A percentile compares a stretch with the other conserved stretches of the same genome.
phyloP scores from a whole-genome alignment of 1,140 invertebrate species.

The Rhyacophila brunnea region DNA sequence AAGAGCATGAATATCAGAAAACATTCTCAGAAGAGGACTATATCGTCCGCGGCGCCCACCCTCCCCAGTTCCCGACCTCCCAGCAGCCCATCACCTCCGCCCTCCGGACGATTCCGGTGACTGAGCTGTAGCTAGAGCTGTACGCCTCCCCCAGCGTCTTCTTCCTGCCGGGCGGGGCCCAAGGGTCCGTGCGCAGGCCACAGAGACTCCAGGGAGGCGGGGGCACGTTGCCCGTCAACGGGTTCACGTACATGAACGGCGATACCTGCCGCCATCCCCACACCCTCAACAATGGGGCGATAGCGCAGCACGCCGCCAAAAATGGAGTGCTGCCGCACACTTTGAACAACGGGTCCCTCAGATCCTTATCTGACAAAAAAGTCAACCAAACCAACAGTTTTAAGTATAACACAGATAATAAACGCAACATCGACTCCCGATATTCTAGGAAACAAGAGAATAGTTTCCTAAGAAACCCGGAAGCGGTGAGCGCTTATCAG shows the following conservation, averaged over 20 bases:
- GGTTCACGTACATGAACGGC: constrained; percentile 73
- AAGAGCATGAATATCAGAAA: constrained; percentile 85
- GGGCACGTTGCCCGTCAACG: constrained; percentile 68
- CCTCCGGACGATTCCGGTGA: constrained; percentile 78
- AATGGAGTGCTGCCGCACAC: constrained; percentile 33
- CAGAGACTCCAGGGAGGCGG: constrained; percentile 55
- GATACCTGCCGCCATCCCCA: constrained; percentile 55
- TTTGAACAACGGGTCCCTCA: constrained; percentile 49
- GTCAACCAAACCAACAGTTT: constrained; percentile 46
- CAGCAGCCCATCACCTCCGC: constrained; percentile 57
- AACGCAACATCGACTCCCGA: constrained; percentile 49
- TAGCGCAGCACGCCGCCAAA: constrained; percentile 43
- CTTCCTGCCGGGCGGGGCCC: constrained; percentile 58
- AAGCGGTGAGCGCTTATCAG: constrained; percentile 47
- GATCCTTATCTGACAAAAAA: constrained; percentile 49
- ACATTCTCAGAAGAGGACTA: constrained; percentile 83
- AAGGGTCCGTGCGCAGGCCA: constrained; percentile 55
- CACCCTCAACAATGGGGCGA: constrained; percentile 53
- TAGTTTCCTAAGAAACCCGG: constrained; percentile 48
- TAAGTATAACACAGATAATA: constrained; percentile 49
- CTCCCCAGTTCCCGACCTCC: constrained; percentile 59
- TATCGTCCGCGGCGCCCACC: constrained; percentile 63
- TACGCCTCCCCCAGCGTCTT: constrained; percentile 73
- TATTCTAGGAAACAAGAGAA: constrained; percentile 53
- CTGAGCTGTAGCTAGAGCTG: constrained; percentile 91